Conservation (phyloP, 1,140 invertebrate species). For the Tetramorium simillimum region DNA sequence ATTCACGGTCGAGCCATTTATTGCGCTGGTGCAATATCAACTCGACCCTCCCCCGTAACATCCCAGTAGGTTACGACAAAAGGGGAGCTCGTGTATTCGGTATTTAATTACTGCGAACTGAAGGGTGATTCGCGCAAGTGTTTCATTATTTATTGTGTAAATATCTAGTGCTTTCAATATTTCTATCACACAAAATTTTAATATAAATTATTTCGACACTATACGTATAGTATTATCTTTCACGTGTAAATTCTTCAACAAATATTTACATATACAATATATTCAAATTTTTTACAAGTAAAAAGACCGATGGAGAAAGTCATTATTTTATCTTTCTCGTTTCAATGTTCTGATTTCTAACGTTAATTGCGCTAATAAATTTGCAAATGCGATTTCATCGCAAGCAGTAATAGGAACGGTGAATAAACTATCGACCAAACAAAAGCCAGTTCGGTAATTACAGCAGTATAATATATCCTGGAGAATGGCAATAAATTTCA, state of each 20-base stretch:
- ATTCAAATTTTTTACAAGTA: neutral
- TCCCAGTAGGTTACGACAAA: slow-evolving; percentile 57
- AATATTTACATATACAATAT: neutral
- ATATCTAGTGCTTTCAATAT: neutral
- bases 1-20: slow-evolving; percentile 81
- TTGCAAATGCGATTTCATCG: slow-evolving; percentile 17
- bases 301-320: neutral
- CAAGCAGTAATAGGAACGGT: neutral
- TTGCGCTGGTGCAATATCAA: slow-evolving; percentile 81
- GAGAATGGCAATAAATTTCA: slow-evolving; percentile 71
- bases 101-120: slow-evolving; percentile 83
- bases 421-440: slow-evolving; percentile 43
- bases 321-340: neutral
- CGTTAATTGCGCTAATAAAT: slow-evolving; percentile 18
- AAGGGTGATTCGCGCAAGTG: slow-evolving; percentile 78
- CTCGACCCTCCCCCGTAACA: slow-evolving; percentile 76
- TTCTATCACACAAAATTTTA: neutral
- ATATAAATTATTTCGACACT: neutral
- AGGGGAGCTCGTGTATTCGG: slow-evolving; percentile 78
- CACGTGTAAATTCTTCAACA: neutral
- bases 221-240: neutral
- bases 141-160: slow-evolving; percentile 48
- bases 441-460: slow-evolving; percentile 70
- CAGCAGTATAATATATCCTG: slow-evolving; percentile 67
- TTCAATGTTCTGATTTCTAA: slow-evolving; percentile 4